Percentiles rank a stretch among this genome's conserved stretches.
Evolutionary conservation across 2,888 invertebrate species (phyloP).

Genomic region (Digitonthophagus gazella): DNA sequence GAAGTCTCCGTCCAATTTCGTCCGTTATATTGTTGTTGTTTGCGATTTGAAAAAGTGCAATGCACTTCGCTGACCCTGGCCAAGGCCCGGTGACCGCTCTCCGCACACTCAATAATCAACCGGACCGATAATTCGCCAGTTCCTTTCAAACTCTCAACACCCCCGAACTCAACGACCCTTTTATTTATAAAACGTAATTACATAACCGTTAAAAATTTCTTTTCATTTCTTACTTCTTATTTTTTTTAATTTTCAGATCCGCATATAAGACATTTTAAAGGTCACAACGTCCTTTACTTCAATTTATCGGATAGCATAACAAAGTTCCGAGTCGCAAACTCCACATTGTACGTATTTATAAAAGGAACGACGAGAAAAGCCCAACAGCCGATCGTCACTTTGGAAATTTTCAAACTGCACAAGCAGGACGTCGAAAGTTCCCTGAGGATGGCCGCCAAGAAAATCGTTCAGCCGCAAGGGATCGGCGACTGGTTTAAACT

Average conservation of each 20-base stretch:
- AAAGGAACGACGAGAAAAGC: slow-evolving; percentile 53
- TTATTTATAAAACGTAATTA: background rate
- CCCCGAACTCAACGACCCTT: background rate
- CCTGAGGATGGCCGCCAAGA: slow-evolving; percentile 45
- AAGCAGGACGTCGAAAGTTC: slow-evolving; percentile 43
- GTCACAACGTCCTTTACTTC: slow-evolving; percentile 69
- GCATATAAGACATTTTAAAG: slow-evolving; percentile 65
- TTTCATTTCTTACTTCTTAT: background rate
- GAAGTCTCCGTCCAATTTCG: too few relatives aligned
- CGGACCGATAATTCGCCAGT: background rate
- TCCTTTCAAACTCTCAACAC: background rate
- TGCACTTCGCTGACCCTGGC: too few relatives aligned
- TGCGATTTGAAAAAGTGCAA: too few relatives aligned
- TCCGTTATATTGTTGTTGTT: too few relatives aligned
- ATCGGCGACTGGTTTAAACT: slow-evolving; percentile 72
- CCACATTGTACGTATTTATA: slow-evolving; percentile 69
- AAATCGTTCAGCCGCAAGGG: slow-evolving; percentile 55
- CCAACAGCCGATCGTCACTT: slow-evolving; percentile 42
- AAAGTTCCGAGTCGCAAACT: slow-evolving; percentile 67
- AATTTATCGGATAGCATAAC: slow-evolving; percentile 68
- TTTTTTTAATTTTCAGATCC: slow-evolving; percentile 57
- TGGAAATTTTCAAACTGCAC: slow-evolving; percentile 47
- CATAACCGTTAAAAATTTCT: background rate
- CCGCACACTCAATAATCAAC: background rate
- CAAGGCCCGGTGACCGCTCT: too few relatives aligned